A percentile compares a stretch with the other conserved stretches of the same genome.
Evolutionary conservation across 1,140 invertebrate genomes (phyloP).

Genomic region (Temnothorax longispinosus): DNA sequence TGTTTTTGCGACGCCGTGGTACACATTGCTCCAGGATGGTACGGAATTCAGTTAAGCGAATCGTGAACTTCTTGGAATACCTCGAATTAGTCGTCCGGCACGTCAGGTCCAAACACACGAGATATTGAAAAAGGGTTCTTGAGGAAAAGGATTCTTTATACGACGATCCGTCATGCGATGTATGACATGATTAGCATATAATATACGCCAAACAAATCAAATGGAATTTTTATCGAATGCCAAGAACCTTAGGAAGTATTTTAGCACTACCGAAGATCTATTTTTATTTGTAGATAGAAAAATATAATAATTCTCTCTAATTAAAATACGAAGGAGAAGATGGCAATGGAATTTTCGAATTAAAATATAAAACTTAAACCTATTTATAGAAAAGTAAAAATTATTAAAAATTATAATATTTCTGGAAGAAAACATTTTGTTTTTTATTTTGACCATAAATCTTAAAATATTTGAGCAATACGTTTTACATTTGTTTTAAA

Average conservation of each 20-base stretch:
- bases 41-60: conserved; percentile 48
- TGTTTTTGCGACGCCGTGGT: conserved; percentile 30
- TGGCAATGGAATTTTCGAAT: not conserved
- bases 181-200: not conserved
- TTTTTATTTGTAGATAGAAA: not conserved
- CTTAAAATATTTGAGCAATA: not conserved
- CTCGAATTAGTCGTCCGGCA: conserved; percentile 39
- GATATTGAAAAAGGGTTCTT: not conserved
- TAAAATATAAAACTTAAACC: not conserved
- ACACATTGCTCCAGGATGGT: conserved; percentile 3
- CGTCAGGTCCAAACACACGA: not conserved
- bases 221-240: not conserved
- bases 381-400: not conserved
- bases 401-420: not conserved
- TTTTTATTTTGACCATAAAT: not conserved
- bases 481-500: not conserved
- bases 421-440: not conserved
- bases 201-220: not conserved
- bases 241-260: not conserved
- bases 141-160: not conserved
- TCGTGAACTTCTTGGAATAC: conserved; percentile 56
- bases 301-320: not conserved
- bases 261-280: not conserved
- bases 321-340: not conserved
- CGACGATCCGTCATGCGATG: not conserved